A percentile compares a stretch with the other conserved stretches of the same genome.
These are phyloP conservation scores for Asobara japonica DNA, from an alignment of 1,140 invertebrate species.

Conservation along the genomic window DNA sequence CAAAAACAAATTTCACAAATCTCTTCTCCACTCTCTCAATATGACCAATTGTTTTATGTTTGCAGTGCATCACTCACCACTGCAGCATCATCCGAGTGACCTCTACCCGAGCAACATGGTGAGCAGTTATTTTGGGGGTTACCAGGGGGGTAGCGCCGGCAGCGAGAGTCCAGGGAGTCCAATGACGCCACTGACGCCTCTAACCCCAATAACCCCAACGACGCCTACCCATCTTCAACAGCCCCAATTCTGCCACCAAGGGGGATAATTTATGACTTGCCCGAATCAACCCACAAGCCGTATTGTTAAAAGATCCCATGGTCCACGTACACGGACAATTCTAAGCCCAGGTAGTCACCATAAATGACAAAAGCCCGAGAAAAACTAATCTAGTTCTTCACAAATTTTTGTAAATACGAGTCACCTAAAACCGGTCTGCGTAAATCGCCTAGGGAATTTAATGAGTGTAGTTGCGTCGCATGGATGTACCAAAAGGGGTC, in stretches of 20 bases:
- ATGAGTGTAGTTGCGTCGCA: too few species aligned
- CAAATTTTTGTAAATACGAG: neutral
- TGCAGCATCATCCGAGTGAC: conserved; percentile 53
- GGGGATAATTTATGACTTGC: conserved; percentile 41
- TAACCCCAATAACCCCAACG: conserved; percentile 53
- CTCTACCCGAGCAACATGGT: conserved; percentile 50
- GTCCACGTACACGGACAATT: neutral
- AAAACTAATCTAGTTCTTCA: neutral
- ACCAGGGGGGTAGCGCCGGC: conserved; percentile 51
- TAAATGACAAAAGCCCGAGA: neutral
- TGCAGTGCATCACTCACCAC: conserved; percentile 54
- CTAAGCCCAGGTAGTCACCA: neutral
- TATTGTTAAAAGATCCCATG: neutral
- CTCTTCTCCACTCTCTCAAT: conserved; percentile 89
- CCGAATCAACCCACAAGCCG: neutral
- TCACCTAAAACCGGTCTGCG: neutral
- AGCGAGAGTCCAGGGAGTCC: conserved; percentile 57
- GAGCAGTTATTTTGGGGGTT: conserved; percentile 51
- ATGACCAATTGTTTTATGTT: conserved; percentile 53
- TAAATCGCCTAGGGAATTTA: neutral
- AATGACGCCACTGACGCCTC: conserved; percentile 51
- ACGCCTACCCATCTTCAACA: conserved; percentile 52
- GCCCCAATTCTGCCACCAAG: conserved; percentile 52
- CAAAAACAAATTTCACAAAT: neutral
- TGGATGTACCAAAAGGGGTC: too few species aligned